phyloP scores from a whole-genome alignment of 2,113 vertebrate genomes.

The Jacana jacana region DNA sequence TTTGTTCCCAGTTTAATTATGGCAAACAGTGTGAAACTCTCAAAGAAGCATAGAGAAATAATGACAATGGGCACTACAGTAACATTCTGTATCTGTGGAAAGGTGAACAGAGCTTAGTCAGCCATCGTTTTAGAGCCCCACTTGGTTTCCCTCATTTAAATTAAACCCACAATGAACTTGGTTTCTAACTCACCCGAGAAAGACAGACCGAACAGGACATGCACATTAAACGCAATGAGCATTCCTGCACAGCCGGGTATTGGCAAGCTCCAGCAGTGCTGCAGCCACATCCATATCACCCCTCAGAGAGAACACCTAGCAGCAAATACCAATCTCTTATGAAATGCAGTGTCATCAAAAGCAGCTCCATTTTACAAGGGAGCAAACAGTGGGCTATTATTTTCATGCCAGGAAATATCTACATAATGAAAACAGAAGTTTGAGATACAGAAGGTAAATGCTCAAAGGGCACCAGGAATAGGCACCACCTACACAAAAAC shows the following conservation, averaged over 20 bases:
- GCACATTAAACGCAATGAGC: rapidly evolving
- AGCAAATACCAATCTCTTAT: background rate
- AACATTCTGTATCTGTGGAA: background rate
- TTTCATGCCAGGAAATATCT: background rate
- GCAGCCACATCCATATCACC: background rate
- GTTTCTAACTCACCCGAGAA: background rate
- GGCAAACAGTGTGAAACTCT: background rate
- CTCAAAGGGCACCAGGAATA: slow-evolving; percentile 19
- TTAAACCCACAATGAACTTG: background rate
- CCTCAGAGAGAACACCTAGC: background rate
- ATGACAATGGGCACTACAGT: background rate
- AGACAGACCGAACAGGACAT: rapidly evolving
- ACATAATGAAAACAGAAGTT: background rate
- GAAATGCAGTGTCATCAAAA: background rate
- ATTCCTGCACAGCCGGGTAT: rapidly evolving
- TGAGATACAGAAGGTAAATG: background rate
- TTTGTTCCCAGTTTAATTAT: background rate
- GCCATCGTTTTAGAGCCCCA: background rate
- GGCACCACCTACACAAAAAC: background rate
- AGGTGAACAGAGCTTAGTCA: background rate
- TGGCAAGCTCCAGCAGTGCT: background rate
- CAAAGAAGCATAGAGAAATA: background rate
- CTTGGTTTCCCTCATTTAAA: background rate
- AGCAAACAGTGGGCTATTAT: background rate
- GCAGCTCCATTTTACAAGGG: background rate